These are phyloP conservation scores for Merluccius polli DNA, from an alignment of 2,797 vertebrate genomes.

Conservation along the genomic window DNA sequence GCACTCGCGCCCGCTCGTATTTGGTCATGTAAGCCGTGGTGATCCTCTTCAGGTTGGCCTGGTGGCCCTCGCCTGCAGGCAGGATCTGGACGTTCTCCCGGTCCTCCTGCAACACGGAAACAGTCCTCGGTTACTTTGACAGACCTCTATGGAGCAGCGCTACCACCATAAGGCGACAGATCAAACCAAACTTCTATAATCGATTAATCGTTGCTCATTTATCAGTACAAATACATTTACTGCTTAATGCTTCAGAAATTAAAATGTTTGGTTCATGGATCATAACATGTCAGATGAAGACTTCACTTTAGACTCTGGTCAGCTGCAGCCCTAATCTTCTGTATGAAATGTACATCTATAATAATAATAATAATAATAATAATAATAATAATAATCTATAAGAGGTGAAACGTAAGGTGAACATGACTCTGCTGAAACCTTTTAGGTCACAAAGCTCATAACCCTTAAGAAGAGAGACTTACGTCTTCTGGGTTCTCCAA, in stretches of 20 bases:
- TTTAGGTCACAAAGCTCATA: background rate
- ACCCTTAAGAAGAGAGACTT: conserved; percentile 32
- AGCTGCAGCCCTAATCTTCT: too few relatives aligned
- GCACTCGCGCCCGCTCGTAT: conserved; percentile 90
- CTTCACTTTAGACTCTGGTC: too few relatives aligned
- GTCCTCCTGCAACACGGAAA: conserved; percentile 79
- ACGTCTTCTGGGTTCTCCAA: conserved; percentile 93
- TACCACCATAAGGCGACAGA: too few relatives aligned
- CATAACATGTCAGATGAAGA: too few relatives aligned
- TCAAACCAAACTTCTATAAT: too few relatives aligned
- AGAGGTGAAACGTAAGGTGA: background rate
- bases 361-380: too few relatives aligned
- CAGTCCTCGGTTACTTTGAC: background rate
- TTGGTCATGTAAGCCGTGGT: conserved; percentile 98
- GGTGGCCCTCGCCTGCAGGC: conserved; percentile 87
- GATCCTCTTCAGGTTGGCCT: conserved; percentile 94
- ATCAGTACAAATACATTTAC: too few relatives aligned
- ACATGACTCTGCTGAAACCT: background rate
- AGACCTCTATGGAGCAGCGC: background rate
- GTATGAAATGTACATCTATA: too few relatives aligned
- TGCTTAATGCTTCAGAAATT: too few relatives aligned
- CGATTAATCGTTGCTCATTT: too few relatives aligned
- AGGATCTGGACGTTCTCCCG: conserved; percentile 93
- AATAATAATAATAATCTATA: too few relatives aligned
- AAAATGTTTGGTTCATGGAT: too few relatives aligned